Conservation (phyloP, 1,140 invertebrate genomes). For the Neomicropteryx cornuta region DNA sequence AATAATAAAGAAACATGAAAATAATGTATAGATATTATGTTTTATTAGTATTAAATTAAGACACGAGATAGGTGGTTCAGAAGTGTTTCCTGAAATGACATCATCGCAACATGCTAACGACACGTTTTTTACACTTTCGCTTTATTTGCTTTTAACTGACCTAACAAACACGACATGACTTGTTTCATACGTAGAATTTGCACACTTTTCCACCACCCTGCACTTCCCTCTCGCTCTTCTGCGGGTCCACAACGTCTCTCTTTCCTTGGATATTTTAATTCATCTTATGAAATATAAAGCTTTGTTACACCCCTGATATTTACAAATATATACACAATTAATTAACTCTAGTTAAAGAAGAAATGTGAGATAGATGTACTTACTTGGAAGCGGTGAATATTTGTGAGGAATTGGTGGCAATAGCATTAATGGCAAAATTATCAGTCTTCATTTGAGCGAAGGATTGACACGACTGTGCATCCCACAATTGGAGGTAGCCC, state of each 20-base stretch:
- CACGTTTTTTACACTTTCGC: too few relatives aligned
- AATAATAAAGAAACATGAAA: too few relatives aligned
- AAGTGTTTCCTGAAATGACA: too few relatives aligned
- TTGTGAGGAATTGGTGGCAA: constrained; percentile 58
- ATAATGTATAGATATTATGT: too few relatives aligned
- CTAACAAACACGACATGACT: too few relatives aligned
- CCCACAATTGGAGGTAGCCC: constrained; percentile 47
- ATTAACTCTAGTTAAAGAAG: neutral
- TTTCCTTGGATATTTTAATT: neutral
- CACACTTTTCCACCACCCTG: too few relatives aligned
- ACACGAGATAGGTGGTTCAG: too few relatives aligned
- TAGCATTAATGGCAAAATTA: constrained; percentile 61
- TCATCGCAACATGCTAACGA: too few relatives aligned
- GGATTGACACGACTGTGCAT: constrained; percentile 38
- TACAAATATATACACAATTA: neutral
- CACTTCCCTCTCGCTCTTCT: too few relatives aligned
- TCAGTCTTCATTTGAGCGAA: constrained; percentile 59
- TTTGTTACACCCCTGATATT: neutral
- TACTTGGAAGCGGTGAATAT: constrained; percentile 70
- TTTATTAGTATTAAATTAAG: too few relatives aligned
- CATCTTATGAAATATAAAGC: neutral
- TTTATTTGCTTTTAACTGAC: too few relatives aligned
- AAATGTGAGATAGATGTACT: constrained; percentile 21
- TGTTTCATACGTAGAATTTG: too few relatives aligned
- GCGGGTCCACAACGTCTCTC: neutral